phyloP scores from a whole-genome alignment of 2,113 vertebrate species.

The Pheucticus melanocephalus region DNA sequence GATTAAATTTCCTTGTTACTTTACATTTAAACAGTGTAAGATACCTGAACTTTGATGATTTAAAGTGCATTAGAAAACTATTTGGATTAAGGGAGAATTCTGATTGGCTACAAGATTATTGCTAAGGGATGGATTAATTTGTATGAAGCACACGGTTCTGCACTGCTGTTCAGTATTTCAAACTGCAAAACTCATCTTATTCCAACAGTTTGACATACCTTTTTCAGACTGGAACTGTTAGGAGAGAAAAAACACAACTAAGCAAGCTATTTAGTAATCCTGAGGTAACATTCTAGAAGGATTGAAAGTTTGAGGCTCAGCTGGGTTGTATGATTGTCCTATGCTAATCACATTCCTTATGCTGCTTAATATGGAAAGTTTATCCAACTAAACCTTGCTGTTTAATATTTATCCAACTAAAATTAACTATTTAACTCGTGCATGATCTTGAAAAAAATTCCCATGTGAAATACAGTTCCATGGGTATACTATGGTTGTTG shows the following conservation, averaged over 20 bases:
- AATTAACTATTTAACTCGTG: constrained; percentile 32
- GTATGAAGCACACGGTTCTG: constrained; percentile 18
- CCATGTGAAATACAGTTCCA: background rate
- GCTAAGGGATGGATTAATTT: constrained; percentile 64
- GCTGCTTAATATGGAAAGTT: constrained; percentile 12
- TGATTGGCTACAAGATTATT: constrained; percentile 69
- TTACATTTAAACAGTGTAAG: constrained; percentile 62
- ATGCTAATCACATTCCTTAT: constrained; percentile 30
- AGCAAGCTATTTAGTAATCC: constrained; percentile 61
- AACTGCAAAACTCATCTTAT: constrained; percentile 60
- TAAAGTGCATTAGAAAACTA: constrained; percentile 53
- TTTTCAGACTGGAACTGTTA: constrained; percentile 36
- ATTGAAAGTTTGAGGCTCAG: constrained; percentile 28
- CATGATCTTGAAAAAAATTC: background rate
- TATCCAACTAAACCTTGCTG: constrained; percentile 49
- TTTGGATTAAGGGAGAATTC: constrained; percentile 56
- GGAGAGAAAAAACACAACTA: constrained; percentile 48
- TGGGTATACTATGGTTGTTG: background rate
- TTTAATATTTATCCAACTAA: constrained; percentile 55
- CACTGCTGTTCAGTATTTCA: constrained; percentile 56
- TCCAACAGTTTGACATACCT: background rate
- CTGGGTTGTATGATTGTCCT: constrained; percentile 21
- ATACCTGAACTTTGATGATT: constrained; percentile 55
- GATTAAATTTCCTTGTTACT: constrained; percentile 66
- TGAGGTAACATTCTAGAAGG: constrained; percentile 28